Percentiles rank a stretch among this genome's conserved stretches.
Conservation (phyloP, 2,113 vertebrate genomes). For the Aramus guarauna region DNA sequence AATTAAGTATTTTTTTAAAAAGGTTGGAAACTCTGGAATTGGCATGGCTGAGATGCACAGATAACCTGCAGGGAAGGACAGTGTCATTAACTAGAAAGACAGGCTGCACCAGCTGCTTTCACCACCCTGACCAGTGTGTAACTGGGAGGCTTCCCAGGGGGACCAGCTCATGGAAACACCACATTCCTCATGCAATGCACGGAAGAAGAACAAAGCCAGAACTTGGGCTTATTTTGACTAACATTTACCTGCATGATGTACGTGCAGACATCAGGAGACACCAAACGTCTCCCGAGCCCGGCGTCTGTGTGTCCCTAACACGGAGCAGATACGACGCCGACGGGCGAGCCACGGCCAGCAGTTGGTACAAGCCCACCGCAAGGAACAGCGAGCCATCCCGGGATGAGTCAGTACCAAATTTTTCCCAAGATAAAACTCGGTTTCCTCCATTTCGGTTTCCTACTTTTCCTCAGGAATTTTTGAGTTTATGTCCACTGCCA, state of each 20-base stretch:
- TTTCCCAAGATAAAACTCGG: neutral
- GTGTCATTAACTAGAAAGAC: neutral
- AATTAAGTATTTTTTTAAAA: neutral
- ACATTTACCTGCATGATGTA: neutral
- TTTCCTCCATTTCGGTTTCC: neutral
- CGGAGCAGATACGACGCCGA: neutral
- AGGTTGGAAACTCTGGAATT: neutral
- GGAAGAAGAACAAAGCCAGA: neutral
- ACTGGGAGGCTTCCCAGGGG: neutral
- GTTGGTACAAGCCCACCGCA: neutral
- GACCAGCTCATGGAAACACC: neutral
- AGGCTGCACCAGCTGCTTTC: neutral
- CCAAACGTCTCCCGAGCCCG: neutral
- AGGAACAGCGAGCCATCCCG: neutral
- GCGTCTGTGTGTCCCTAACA: rapidly evolving
- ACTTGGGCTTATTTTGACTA: neutral
- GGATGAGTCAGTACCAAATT: neutral
- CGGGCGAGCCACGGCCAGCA: rapidly evolving
- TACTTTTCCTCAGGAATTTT: neutral
- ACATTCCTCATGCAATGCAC: neutral
- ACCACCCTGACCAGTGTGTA: rapidly evolving
- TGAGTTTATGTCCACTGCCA: neutral
- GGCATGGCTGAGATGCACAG: neutral
- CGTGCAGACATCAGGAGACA: neutral
- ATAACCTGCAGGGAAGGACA: neutral